A percentile compares a stretch with the other conserved stretches of the same genome.
phyloP scores from a whole-genome alignment of 1,140 invertebrate genomes.

The Lucilia sericata region DNA sequence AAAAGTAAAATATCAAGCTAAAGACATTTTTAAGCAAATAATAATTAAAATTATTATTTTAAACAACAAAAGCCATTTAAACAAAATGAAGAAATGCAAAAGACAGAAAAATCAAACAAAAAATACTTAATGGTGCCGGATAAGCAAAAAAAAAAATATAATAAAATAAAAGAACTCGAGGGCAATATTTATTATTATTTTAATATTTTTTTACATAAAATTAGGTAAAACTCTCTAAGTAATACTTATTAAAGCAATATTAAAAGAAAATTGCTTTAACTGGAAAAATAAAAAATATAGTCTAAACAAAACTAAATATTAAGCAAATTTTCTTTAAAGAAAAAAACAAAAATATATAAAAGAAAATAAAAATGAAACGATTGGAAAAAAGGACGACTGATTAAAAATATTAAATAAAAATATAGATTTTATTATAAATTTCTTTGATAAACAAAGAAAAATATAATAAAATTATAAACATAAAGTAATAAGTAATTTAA shows the following conservation, averaged over 20 bases:
- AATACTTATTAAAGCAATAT: constrained; percentile 10
- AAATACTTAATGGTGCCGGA: constrained; percentile 45
- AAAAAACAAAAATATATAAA: neutral
- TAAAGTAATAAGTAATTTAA: neutral
- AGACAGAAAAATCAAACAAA: constrained; percentile 28
- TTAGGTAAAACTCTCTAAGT: constrained; percentile 2
- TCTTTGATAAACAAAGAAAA: constrained; percentile 14
- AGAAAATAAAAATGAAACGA: neutral
- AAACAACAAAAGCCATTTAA: constrained; percentile 29
- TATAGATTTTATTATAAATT: neutral
- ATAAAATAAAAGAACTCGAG: constrained; percentile 39
- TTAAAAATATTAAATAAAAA: constrained; percentile 33
- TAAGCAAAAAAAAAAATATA: constrained; percentile 18
- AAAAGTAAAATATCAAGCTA: constrained; percentile 1
- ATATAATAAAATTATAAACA: neutral
- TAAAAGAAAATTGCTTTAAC: constrained; percentile 28
- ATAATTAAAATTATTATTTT: neutral
- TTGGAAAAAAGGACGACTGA: constrained; percentile 57
- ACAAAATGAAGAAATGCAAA: constrained; percentile 11
- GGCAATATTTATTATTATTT: constrained; percentile 46
- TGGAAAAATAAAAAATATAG: neutral
- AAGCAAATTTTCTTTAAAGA: constrained; percentile 28
- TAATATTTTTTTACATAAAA: constrained; percentile 35
- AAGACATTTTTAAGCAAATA: neutral
- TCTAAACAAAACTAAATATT: constrained; percentile 17